These are phyloP conservation scores for Criorhina ranunculi DNA, from an alignment of 2,888 invertebrate species.

Conservation along the genomic window DNA sequence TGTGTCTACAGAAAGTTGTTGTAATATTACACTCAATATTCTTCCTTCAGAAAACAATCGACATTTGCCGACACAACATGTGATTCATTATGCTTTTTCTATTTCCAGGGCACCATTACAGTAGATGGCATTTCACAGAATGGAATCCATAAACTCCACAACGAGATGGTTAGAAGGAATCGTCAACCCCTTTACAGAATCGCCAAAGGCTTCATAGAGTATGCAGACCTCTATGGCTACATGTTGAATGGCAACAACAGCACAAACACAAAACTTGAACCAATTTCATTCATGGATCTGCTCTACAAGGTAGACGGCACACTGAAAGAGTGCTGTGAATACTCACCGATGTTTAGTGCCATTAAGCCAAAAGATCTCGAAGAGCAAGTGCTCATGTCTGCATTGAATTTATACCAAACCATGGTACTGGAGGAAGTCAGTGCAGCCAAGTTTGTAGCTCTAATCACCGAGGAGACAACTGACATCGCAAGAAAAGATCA, in stretches of 20 bases:
- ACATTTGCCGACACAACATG: no score
- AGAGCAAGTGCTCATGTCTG: slow-evolving; percentile 41
- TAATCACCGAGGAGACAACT: slow-evolving; percentile 67
- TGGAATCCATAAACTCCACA: slow-evolving; percentile 46
- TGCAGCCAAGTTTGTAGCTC: slow-evolving; percentile 51
- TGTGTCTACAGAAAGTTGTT: no score
- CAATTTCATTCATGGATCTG: slow-evolving; percentile 39
- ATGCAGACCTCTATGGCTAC: slow-evolving; percentile 57
- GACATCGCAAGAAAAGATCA: slow-evolving; percentile 61
- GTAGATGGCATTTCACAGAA: slow-evolving; percentile 23
- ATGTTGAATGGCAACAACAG: slow-evolving; percentile 49
- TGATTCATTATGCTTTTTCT: no score
- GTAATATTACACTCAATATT: no score
- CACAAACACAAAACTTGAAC: slow-evolving; percentile 18
- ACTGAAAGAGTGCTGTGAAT: slow-evolving; percentile 49
- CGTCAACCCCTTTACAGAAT: slow-evolving; percentile 30
- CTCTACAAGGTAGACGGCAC: slow-evolving; percentile 48
- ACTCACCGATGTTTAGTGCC: slow-evolving; percentile 45
- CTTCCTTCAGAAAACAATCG: no score
- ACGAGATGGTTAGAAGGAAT: slow-evolving; percentile 48
- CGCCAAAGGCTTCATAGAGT: slow-evolving; percentile 56
- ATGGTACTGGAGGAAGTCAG: slow-evolving; percentile 49
- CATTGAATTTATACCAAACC: slow-evolving; percentile 42
- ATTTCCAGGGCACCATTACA: slow-evolving; percentile 29
- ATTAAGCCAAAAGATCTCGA: slow-evolving; percentile 40